Evolutionary conservation across 2,888 invertebrate genomes (phyloP), one percentile per base, ranked within the genome.

Genomic region (Lithophane ornitopus): DNA sequence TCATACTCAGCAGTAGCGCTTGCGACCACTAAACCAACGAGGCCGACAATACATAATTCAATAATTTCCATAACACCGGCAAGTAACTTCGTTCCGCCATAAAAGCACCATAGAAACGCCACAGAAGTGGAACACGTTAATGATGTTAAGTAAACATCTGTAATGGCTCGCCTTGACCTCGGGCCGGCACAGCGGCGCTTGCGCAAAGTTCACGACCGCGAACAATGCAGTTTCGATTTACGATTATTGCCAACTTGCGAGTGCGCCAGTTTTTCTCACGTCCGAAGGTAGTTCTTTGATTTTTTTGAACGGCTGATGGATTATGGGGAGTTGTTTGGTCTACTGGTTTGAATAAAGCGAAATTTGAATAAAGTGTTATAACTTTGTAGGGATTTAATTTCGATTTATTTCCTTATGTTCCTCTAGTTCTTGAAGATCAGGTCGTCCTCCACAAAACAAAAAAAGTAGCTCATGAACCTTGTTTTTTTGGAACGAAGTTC

Each of bases 161-260:
- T 73, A 80, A 75, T 66, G 66, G 49, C 70, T 85, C 78, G 81
- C 90, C 88, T 89, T 89, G 87, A 85, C 87, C 87, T 76, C 85
- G 65, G 80, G 9, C 46, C 59, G 58, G 69, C 71, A 76, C 79
- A 75, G 69, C 76, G 63, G 69, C 70, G 79, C 79, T 77, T 74
- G 78, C 75, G 82, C 85, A 85, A 78, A 89, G 91, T 90, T 91
- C 90, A 91, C 84, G 90, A 91, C 80, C 90, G 84, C 76, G 78
- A 81, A 88, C 89, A 87, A 88, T 83, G 85, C 85, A 85, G 74
- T 72, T 82, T 75, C 83, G 59, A 80, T 85, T 84, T 83, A 81
- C 62, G 74, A 84, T 46, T 81, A 82, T 80, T 72, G 73, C 70
- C 65, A 70, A 82, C 58, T 74, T 68, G 76, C 19, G 79, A 68